These are phyloP conservation scores for Danionella dracula DNA, from an alignment of 2,797 vertebrate species.

Conservation along the genomic window DNA sequence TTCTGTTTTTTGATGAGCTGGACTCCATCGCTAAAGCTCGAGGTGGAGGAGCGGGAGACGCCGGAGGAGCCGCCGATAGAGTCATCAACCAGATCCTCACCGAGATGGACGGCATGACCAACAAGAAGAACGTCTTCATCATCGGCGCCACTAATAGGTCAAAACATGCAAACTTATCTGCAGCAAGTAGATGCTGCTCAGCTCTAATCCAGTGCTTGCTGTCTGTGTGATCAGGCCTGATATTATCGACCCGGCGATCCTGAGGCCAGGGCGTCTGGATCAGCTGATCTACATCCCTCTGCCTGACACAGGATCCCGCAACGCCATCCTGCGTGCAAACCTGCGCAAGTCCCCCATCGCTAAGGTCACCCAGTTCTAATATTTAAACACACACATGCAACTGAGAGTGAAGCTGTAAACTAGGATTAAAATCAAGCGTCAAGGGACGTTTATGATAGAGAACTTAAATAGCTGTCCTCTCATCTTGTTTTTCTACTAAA, in stretches of 20 bases:
- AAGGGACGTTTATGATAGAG: no score
- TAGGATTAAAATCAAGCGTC: no score
- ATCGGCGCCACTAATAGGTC: conserved; percentile 61
- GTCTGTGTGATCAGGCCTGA: conserved; percentile 48
- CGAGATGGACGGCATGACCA: conserved; percentile 60
- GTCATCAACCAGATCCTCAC: conserved; percentile 62
- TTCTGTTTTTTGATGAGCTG: conserved; percentile 58
- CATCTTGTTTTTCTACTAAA: no score
- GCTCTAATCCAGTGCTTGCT: background rate
- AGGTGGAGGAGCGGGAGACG: conserved; percentile 52
- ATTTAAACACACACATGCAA: background rate
- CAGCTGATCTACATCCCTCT: conserved; percentile 61
- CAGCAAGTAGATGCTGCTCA: no score
- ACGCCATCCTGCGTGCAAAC: conserved; percentile 56
- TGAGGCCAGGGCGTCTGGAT: conserved; percentile 56
- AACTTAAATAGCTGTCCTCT: no score
- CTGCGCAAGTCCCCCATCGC: conserved; percentile 57
- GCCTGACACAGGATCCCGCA: conserved; percentile 54
- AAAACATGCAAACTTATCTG: no score
- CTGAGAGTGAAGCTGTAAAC: no score
- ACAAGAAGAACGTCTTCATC: conserved; percentile 61
- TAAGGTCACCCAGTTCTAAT: no score
- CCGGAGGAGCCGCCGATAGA: conserved; percentile 52
- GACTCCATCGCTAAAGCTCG: conserved; percentile 59
- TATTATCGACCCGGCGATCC: conserved; percentile 59